Percentiles rank a stretch among this genome's conserved stretches.
phyloP scores from a whole-genome alignment of 2,797 vertebrate genomes.

The Florisuga fusca region DNA sequence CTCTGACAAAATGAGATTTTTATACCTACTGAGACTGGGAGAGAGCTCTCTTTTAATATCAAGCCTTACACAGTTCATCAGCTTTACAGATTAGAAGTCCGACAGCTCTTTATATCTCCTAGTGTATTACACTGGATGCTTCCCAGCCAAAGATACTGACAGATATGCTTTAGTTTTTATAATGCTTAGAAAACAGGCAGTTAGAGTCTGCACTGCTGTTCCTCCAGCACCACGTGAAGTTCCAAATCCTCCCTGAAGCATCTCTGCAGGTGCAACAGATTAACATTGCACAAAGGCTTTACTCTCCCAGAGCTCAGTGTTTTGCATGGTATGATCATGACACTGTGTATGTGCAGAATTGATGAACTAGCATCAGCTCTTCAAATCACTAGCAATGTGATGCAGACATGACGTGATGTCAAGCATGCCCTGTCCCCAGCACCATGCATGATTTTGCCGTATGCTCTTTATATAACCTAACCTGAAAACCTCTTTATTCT shows the following conservation, averaged over 20 bases:
- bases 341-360: background rate
- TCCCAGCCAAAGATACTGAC: background rate
- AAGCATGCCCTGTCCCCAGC: background rate
- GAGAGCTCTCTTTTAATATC: constrained; percentile 26
- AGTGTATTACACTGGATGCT: constrained; percentile 23
- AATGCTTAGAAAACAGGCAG: background rate
- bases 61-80: constrained; percentile 23
- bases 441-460: rapidly evolving
- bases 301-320: background rate
- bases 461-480: background rate
- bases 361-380: background rate
- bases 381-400: background rate
- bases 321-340: background rate
- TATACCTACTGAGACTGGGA: constrained; percentile 12
- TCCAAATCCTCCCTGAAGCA: background rate
- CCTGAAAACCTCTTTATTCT: background rate
- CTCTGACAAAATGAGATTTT: constrained; percentile 59
- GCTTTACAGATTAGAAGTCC: constrained; percentile 50
- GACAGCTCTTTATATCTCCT: constrained; percentile 51
- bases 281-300: background rate
- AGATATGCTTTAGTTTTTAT: constrained; percentile 16
- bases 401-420: background rate
- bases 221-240: background rate
- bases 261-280: background rate
- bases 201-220: constrained; percentile 17